Evolutionary conservation across 2,797 vertebrate genomes (phyloP).

Genomic region (Picus viridis): DNA sequence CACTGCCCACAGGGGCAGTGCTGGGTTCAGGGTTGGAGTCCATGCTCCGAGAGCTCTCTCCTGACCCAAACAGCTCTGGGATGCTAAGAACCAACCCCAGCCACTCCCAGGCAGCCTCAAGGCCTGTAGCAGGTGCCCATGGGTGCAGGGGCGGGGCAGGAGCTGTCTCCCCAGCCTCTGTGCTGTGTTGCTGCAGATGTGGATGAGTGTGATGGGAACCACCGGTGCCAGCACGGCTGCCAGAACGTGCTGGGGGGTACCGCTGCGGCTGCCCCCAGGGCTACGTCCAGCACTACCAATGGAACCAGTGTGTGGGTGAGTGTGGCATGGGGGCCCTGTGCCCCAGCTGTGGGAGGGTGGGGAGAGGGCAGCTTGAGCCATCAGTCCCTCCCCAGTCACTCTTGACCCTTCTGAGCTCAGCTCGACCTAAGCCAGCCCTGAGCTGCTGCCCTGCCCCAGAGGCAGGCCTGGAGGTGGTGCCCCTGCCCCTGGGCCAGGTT

Average conservation of each 20-base stretch:
- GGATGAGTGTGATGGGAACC: conserved; percentile 84
- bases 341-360: neutral
- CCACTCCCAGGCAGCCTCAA: neutral
- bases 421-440: neutral
- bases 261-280: conserved; percentile 86
- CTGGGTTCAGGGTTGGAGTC: neutral
- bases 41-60: neutral
- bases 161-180: neutral
- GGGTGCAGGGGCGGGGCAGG: neutral
- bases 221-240: conserved; percentile 86
- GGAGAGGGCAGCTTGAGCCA: neutral
- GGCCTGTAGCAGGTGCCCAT: neutral
- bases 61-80: neutral
- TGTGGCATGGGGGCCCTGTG: neutral
- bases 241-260: conserved; percentile 87
- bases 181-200: conserved; percentile 75
- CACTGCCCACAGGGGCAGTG: neutral
- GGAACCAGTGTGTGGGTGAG: conserved; percentile 90
- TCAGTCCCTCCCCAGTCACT: neutral
- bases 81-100: neutral
- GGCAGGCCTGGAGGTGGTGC: neutral
- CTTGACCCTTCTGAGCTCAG: neutral
- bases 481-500: neutral
- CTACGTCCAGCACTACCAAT: conserved; percentile 88
- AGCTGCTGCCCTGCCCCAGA: neutral